Conservation (phyloP, 2,113 vertebrate species). For the Mugil cephalus region DNA sequence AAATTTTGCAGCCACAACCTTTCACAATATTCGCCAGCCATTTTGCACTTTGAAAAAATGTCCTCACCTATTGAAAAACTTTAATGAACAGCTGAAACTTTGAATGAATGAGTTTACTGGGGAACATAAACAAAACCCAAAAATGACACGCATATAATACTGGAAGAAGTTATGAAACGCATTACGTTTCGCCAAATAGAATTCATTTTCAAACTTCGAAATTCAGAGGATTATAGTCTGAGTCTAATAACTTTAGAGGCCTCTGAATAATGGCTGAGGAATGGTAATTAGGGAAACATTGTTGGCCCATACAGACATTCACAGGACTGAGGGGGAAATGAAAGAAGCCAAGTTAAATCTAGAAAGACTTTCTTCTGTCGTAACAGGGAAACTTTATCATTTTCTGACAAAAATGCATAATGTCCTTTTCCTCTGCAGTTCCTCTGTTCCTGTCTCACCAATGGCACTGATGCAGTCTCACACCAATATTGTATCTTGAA, state of each 20-base stretch:
- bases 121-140: neutral
- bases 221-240: neutral
- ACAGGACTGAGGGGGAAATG: neutral
- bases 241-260: neutral
- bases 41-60: no score
- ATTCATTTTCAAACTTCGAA: neutral
- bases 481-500: neutral
- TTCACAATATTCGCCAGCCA: no score
- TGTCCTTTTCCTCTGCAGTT: neutral
- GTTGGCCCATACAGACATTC: neutral
- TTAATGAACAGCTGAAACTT: neutral
- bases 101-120: neutral
- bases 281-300: neutral
- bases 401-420: neutral
- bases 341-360: neutral
- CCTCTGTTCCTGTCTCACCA: neutral
- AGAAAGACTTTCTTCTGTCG: neutral
- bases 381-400: neutral
- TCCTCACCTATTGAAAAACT: neutral
- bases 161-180: neutral
- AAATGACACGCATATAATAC: neutral
- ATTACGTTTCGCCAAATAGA: neutral
- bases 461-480: neutral
- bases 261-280: neutral
- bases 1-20: no score